Base-by-base conservation (phyloP, 1,140 invertebrate genomes). In the Lamellibrachia luymesi region DNA sequence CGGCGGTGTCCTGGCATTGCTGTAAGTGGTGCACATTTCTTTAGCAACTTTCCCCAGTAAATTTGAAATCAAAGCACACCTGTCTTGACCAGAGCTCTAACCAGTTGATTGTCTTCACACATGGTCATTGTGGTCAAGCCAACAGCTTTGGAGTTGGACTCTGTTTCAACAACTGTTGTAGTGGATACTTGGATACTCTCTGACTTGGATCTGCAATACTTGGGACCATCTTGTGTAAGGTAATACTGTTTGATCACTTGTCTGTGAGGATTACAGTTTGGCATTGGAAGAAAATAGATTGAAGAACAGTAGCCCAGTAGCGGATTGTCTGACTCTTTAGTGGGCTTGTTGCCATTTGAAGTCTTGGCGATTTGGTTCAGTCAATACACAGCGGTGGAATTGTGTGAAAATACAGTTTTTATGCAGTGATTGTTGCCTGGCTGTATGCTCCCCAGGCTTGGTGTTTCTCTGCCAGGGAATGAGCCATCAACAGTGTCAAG, bases 41-140 rank as follows among this genome's bases (percentile, higher is more conserved):
- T 80, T 80, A 80, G 5, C 64, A 10, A 80, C 64, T 80, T 80
- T 22, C 64, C 52, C 64, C 64, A 2, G 64, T 10, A 80, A 80
- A 22, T 80, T 80, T 80, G 64, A 80, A 80, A 80, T 80, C 64
- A 80, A 80, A 80, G 64, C 64, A 80, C 64, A 80, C 64, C 64
- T 80, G 64, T 80, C 64, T 22, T 80, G 64, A 80, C 64, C 13
- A 17, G 8, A 2, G 64, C 25, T 4, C 64, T 80, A 80, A 22
- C 64, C 25, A 2, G 13, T 22, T 80, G 64, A 22, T 80, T 0
- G 64, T 22, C 4, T 80, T 80, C 64, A 80, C 13, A 80, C 2
- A 22, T 80, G 5, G 64, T 80, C 64, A 80, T 8, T 80, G 64
- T 80, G 64, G 64, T 17, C 64, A 80, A 22, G 5, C 64, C 13